Percentiles rank a stretch among this genome's conserved stretches.
These are phyloP conservation scores for Oryzias dopingdopingensis DNA, from an alignment of 2,797 vertebrate genomes.

Conservation along the genomic window DNA sequence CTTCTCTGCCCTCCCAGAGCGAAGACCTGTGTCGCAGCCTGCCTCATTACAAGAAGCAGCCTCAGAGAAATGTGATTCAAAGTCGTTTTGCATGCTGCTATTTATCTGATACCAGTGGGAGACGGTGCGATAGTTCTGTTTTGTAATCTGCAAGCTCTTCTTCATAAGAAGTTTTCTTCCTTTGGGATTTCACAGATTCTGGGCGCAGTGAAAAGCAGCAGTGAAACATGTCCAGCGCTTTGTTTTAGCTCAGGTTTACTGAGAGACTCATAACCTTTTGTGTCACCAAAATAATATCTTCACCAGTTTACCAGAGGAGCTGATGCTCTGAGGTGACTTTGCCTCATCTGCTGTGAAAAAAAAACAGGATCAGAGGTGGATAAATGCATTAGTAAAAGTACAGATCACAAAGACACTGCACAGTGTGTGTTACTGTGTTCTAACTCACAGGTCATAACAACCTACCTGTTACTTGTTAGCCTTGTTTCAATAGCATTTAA, in stretches of 20 bases:
- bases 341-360: constrained; percentile 16
- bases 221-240: background rate
- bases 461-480: background rate
- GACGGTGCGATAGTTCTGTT: constrained; percentile 38
- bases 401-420: constrained; percentile 6
- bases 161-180: constrained; percentile 27
- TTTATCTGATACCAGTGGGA: constrained; percentile 42
- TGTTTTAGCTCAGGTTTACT: background rate
- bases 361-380: constrained; percentile 4
- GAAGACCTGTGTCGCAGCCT: constrained; percentile 12
- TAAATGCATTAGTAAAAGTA: constrained; percentile 7
- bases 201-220: constrained; percentile 19
- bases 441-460: constrained; percentile 6
- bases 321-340: background rate
- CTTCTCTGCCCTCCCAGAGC: constrained; percentile 18
- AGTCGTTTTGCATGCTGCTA: constrained; percentile 28
- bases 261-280: background rate
- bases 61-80: constrained; percentile 26
- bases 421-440: constrained; percentile 2
- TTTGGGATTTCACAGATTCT: constrained; percentile 17
- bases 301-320: background rate
- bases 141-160: constrained; percentile 26
- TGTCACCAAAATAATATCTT: constrained; percentile 1
- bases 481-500: background rate
- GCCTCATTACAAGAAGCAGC: constrained; percentile 14